phyloP scores from a whole-genome alignment of 2,113 vertebrate genomes.

The Actenoides hombroni region DNA sequence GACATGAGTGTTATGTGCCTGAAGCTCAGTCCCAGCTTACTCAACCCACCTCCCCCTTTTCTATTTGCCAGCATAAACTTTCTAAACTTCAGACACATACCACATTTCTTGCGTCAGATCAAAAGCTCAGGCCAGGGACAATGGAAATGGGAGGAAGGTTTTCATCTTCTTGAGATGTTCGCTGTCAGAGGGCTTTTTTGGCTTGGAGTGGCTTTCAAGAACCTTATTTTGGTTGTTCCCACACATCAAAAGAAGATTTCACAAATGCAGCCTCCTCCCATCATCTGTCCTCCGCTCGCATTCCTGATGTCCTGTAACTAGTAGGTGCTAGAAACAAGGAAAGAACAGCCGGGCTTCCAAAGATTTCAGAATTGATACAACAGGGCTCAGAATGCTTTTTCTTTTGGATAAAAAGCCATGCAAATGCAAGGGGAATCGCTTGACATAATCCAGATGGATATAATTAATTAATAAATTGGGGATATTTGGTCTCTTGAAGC shows the following conservation, averaged over 20 bases:
- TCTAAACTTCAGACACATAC: conserved; percentile 48
- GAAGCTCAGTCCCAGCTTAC: conserved; percentile 31
- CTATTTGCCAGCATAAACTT: conserved; percentile 54
- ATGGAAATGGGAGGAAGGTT: conserved; percentile 42
- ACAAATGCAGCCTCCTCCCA: conserved; percentile 47
- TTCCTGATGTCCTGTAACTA: conserved; percentile 33
- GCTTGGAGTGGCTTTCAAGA: conserved; percentile 41
- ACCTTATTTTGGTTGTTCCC: conserved; percentile 21
- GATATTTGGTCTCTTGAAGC: conserved; percentile 32
- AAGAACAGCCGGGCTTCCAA: conserved; percentile 32
- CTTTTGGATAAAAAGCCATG: background rate
- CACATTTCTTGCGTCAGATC: conserved; percentile 19
- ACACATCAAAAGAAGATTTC: conserved; percentile 33
- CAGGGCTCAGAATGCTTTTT: background rate
- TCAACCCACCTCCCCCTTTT: conserved; percentile 33
- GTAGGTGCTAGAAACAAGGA: conserved; percentile 45
- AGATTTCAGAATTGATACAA: conserved; percentile 29
- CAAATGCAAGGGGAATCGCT: background rate
- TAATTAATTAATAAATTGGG: conserved; percentile 56
- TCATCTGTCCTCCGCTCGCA: conserved; percentile 4
- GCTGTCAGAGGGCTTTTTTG: conserved; percentile 33
- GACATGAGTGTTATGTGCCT: background rate
- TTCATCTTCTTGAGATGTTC: conserved; percentile 60
- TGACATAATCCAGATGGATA: conserved; percentile 35
- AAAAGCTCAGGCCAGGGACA: conserved; percentile 48